phyloP scores from a whole-genome alignment of 2,888 invertebrate genomes.

The Macrophya alboannulata region DNA sequence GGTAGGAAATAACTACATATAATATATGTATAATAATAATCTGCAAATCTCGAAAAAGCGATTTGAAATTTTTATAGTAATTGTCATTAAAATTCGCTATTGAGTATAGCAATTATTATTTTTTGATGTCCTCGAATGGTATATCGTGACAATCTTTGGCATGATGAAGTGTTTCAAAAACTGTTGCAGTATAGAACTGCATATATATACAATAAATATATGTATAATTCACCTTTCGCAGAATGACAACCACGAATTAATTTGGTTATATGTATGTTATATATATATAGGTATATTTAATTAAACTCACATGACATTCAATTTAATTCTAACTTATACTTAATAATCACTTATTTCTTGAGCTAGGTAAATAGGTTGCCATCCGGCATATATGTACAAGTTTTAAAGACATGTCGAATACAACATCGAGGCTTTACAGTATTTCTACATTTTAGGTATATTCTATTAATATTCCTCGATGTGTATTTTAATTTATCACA shows the following conservation, averaged over 20 bases:
- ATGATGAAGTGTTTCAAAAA: constrained; percentile 26
- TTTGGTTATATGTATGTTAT: constrained; percentile 14
- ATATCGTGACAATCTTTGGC: constrained; percentile 36
- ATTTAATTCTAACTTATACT: constrained; percentile 24
- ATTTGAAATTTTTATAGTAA: constrained; percentile 8
- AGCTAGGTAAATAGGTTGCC: constrained; percentile 46
- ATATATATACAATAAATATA: constrained; percentile 29
- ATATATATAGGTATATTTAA: constrained; percentile 1
- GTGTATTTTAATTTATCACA: not conserved
- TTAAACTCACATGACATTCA: constrained; percentile 3
- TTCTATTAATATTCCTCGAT: not conserved
- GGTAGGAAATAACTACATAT: constrained; percentile 45
- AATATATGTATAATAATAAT: not conserved
- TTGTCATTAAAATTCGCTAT: not conserved
- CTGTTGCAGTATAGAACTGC: not conserved
- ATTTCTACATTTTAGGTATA: constrained; percentile 5
- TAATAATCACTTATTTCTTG: constrained; percentile 52
- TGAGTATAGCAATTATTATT: constrained; percentile 9
- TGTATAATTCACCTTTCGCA: not conserved
- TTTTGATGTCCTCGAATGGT: not conserved
- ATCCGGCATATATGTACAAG: constrained; percentile 39
- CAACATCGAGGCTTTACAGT: constrained; percentile 3
- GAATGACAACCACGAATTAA: constrained; percentile 1
- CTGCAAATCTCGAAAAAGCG: constrained; percentile 3
- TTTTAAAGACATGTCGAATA: not conserved